Conservation (phyloP, 2,888 invertebrate species). For the Andrena flavipes region DNA sequence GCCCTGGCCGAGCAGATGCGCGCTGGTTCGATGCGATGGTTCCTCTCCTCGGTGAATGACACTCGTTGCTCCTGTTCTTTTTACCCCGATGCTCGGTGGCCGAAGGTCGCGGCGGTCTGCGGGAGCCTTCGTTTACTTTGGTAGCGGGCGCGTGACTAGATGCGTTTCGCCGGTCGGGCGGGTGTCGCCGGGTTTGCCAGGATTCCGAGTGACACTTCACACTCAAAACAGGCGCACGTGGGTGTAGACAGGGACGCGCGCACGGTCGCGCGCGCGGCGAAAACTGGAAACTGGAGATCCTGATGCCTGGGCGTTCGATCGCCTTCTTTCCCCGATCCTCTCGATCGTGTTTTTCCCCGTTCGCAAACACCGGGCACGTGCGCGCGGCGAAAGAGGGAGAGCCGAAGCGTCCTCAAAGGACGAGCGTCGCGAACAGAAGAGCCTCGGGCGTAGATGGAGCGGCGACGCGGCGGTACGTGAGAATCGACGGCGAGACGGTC, state of each 20-base stretch:
- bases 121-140: constrained; percentile 47
- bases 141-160: constrained; percentile 56
- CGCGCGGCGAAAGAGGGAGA: background rate
- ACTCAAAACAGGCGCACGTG: constrained; percentile 60
- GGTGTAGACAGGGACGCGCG: constrained; percentile 28
- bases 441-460: background rate
- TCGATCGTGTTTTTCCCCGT: background rate
- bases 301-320: constrained; percentile 16
- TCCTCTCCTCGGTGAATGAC: background rate
- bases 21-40: background rate
- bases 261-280: constrained; percentile 13
- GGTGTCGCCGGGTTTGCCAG: background rate
- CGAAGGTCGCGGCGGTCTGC: constrained; percentile 13
- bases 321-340: background rate
- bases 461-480: constrained; percentile 37
- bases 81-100: background rate
- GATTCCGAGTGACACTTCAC: constrained; percentile 19
- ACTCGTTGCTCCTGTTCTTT: background rate
- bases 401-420: constrained; percentile 18
- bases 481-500: constrained; percentile 55
- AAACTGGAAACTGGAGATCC: constrained; percentile 6
- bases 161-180: constrained; percentile 34
- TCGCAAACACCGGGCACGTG: constrained; percentile 27
- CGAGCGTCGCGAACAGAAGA: background rate
- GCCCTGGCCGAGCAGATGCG: too few species aligned